These are phyloP conservation scores for Grammomys surdaster DNA, from an alignment of 2,113 vertebrate genomes.

Conservation along the genomic window DNA sequence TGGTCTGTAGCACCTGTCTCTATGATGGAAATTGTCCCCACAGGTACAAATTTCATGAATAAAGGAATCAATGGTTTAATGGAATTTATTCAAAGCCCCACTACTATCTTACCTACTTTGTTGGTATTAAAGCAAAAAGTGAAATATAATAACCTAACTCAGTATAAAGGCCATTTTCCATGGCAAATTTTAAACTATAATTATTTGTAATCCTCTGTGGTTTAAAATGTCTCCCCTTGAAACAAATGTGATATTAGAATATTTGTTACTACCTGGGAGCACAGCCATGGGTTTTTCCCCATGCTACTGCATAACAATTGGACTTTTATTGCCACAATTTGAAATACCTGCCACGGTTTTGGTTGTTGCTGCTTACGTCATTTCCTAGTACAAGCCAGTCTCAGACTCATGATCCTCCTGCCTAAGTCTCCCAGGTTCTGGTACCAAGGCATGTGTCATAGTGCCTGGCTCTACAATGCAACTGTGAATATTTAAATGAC, in stretches of 20 bases:
- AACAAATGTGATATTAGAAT: neutral
- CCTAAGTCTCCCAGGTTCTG: neutral
- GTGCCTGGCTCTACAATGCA: neutral
- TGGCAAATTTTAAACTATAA: neutral
- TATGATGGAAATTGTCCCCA: neutral
- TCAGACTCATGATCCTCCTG: neutral
- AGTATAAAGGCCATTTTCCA: neutral
- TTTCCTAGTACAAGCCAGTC: neutral
- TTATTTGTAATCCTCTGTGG: neutral
- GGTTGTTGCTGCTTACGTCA: neutral
- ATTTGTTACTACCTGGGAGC: neutral
- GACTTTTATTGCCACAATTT: neutral
- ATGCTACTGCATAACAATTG: neutral
- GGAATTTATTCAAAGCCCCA: neutral
- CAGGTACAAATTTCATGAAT: constrained; percentile 28
- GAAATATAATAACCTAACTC: neutral
- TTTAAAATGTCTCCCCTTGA: neutral
- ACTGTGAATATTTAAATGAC: neutral
- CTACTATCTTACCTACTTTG: neutral
- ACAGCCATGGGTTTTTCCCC: neutral
- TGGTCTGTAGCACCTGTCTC: neutral
- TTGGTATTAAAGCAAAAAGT: neutral
- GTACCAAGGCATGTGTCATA: no score
- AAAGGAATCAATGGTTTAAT: constrained; percentile 20
- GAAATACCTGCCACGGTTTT: neutral